A percentile compares a stretch with the other conserved stretches of the same genome.
These are phyloP conservation scores for Oncorhynchus mykiss DNA, from an alignment of 2,113 vertebrate species.

Conservation along the genomic window DNA sequence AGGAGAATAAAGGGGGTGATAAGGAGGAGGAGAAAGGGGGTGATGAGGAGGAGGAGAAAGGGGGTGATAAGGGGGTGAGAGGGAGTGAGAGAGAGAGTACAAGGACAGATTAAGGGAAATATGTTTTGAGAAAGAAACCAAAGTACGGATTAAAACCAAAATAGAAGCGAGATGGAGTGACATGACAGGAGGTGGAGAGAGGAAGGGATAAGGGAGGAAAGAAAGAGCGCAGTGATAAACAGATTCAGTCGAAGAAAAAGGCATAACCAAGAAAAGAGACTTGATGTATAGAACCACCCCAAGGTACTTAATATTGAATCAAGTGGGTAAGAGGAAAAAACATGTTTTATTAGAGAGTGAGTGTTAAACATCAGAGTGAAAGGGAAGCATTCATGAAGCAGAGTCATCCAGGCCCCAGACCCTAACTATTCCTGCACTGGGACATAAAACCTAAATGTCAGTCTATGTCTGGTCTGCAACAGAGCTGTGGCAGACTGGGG, in stretches of 20 bases:
- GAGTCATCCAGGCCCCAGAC: no score
- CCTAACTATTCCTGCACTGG: no score
- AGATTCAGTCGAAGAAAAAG: not conserved
- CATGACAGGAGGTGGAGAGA: conserved; percentile 1
- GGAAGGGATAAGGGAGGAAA: not conserved
- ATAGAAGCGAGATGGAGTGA: conserved; percentile 15
- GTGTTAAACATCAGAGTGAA: not conserved
- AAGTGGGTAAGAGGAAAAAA: not conserved
- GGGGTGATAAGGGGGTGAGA: not conserved
- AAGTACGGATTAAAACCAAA: conserved; percentile 33
- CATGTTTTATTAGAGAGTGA: not conserved
- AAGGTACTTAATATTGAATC: not conserved
- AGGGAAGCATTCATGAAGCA: no score
- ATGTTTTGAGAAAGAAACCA: conserved; percentile 1
- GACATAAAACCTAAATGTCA: no score
- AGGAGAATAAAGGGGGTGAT: no score
- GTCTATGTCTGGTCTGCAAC: no score
- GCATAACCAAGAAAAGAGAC: not conserved
- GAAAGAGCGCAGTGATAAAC: conserved; percentile 2
- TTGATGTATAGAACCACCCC: not conserved
- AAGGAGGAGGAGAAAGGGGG: no score
- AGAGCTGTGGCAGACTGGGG: no score
- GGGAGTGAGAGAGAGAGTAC: conserved; percentile 4
- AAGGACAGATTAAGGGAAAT: conserved; percentile 18
- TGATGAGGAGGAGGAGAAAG: no score